Percentiles rank a stretch among this genome's conserved stretches.
Evolutionary conservation across 2,113 vertebrate genomes (phyloP).

Genomic region (Orthochromis indermauri): DNA sequence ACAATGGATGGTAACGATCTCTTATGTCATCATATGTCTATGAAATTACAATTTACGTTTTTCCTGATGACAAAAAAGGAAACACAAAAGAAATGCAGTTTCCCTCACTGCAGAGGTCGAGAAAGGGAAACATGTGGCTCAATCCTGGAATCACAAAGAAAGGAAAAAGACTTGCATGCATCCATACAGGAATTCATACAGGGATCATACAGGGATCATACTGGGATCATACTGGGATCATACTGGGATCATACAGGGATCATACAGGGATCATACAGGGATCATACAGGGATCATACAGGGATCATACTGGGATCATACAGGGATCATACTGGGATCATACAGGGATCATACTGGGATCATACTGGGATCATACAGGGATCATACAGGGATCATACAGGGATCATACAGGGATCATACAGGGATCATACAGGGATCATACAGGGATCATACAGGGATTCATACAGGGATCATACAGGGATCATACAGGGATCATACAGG

Average conservation of each 20-base stretch:
- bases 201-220: rapidly evolving
- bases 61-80: background rate
- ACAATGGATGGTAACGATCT: background rate
- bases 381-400: rapidly evolving
- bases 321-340: rapidly evolving
- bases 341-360: rapidly evolving
- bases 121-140: rapidly evolving
- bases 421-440: rapidly evolving
- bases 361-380: rapidly evolving
- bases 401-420: rapidly evolving
- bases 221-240: rapidly evolving
- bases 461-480: rapidly evolving
- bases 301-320: rapidly evolving
- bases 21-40: background rate
- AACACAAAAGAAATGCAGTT: background rate
- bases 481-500: rapidly evolving
- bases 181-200: too few relatives aligned
- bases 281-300: rapidly evolving
- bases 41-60: background rate
- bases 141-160: background rate
- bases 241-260: rapidly evolving
- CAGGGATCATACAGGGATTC: rapidly evolving
- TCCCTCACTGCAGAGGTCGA: background rate
- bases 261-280: rapidly evolving
- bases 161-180: background rate